Percentiles rank a stretch among this genome's conserved stretches.
These are phyloP conservation scores for Clavelina lepadiformis DNA, from an alignment of 23 tunicate species.

Conservation along the genomic window DNA sequence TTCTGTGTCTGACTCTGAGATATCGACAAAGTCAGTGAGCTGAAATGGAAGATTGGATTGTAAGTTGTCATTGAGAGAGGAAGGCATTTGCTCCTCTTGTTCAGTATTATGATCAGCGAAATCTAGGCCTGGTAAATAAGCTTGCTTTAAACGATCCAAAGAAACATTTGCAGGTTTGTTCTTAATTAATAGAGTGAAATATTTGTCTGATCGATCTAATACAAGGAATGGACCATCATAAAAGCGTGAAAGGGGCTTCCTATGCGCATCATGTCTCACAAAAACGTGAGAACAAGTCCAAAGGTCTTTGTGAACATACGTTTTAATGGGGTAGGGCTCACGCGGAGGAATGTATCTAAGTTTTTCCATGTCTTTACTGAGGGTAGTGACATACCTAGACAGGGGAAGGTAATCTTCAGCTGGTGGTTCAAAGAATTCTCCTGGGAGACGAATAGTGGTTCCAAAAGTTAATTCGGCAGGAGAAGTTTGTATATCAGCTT, in stretches of 20 bases:
- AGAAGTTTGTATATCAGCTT: background rate
- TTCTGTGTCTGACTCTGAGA: no score
- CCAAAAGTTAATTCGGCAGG: conserved; percentile 27
- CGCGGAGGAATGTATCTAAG: background rate
- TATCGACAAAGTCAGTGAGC: no score
- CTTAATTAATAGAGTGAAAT: conserved; percentile 8
- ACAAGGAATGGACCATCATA: conserved; percentile 26
- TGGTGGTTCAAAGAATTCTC: conserved; percentile 11
- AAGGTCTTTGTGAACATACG: background rate
- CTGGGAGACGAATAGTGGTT: conserved; percentile 14
- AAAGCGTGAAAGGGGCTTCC: conserved; percentile 13
- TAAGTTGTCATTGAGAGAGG: background rate
- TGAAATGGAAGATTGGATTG: background rate
- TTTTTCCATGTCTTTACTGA: background rate
- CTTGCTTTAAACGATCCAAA: conserved; percentile 30
- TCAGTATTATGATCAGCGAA: background rate
- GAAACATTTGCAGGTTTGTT: conserved; percentile 10
- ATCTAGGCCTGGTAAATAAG: no score
- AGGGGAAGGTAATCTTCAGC: background rate
- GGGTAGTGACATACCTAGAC: background rate
- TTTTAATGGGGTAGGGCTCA: background rate
- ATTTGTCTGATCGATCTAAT: conserved; percentile 6
- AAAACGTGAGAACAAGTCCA: conserved; percentile 10
- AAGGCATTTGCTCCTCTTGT: background rate
- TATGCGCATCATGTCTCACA: conserved; percentile 15